These are phyloP conservation scores for Drosophila paranaensis DNA, from an alignment of 2,888 invertebrate species.

Conservation along the genomic window DNA sequence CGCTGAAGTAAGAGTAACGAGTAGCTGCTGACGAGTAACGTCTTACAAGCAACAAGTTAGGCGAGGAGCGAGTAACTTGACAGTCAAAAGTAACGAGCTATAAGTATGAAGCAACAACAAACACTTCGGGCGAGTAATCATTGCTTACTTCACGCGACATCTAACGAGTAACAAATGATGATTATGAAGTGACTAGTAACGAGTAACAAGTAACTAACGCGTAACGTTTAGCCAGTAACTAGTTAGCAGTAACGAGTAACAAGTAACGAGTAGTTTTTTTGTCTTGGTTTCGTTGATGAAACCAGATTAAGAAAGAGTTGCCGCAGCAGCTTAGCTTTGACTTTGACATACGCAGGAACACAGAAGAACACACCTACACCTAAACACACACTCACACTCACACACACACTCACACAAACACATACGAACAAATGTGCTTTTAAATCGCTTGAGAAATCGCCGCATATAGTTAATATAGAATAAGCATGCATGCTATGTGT, in stretches of 20 bases:
- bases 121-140: background rate
- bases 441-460: constrained; percentile 70
- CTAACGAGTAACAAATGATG: background rate
- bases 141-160: background rate
- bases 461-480: constrained; percentile 48
- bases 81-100: background rate
- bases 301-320: constrained; percentile 17
- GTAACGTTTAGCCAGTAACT: constrained; percentile 8
- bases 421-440: constrained; percentile 66
- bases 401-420: constrained; percentile 9
- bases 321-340: constrained; percentile 37
- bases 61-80: background rate
- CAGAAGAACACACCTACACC: background rate
- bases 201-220: constrained; percentile 9
- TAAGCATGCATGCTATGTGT: constrained; percentile 33
- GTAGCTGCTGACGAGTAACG: background rate
- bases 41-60: background rate
- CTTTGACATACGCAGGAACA: constrained; percentile 18
- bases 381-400: constrained; percentile 13
- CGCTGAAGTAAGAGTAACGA: background rate
- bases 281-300: constrained; percentile 1
- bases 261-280: background rate
- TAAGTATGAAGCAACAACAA: background rate
- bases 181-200: constrained; percentile 2
- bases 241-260: constrained; percentile 3